Conservation (phyloP, 2,113 vertebrate genomes). For the Eublepharis macularius region DNA sequence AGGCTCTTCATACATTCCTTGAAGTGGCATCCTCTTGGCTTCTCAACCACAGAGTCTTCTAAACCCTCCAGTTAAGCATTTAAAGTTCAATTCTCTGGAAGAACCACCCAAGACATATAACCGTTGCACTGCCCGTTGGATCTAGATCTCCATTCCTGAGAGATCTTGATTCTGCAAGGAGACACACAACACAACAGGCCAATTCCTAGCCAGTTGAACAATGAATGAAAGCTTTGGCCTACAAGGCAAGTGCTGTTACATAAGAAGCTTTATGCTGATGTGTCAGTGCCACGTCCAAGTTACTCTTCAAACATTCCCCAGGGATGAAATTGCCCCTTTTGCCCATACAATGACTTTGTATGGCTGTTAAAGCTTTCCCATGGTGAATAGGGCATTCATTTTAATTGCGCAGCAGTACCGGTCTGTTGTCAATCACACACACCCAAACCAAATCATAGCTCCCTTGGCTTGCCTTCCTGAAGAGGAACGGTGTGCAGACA, state of each 20-base stretch:
- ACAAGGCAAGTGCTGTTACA: neutral
- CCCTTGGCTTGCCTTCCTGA: slow-evolving; percentile 13
- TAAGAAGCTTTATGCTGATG: neutral
- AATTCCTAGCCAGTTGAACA: neutral
- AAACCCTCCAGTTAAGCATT: neutral
- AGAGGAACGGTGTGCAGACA: slow-evolving; percentile 54
- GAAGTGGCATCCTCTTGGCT: neutral
- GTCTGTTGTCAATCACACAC: neutral
- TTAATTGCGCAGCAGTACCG: neutral
- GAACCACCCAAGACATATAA: neutral
- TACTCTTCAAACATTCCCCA: neutral
- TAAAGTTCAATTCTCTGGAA: neutral
- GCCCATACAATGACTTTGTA: neutral
- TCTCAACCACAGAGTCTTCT: neutral
- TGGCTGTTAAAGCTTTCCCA: fast-evolving
- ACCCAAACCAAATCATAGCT: neutral
- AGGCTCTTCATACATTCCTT: neutral
- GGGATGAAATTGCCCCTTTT: slow-evolving; percentile 7
- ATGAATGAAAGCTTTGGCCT: neutral
- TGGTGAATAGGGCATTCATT: neutral
- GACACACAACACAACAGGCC: neutral
- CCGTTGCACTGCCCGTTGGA: neutral
- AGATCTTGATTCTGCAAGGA: neutral
- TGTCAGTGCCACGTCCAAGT: fast-evolving
- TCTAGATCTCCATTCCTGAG: no score